Evolutionary conservation across 2,888 invertebrate genomes (phyloP).

Genomic region (Odontothrips loti): DNA sequence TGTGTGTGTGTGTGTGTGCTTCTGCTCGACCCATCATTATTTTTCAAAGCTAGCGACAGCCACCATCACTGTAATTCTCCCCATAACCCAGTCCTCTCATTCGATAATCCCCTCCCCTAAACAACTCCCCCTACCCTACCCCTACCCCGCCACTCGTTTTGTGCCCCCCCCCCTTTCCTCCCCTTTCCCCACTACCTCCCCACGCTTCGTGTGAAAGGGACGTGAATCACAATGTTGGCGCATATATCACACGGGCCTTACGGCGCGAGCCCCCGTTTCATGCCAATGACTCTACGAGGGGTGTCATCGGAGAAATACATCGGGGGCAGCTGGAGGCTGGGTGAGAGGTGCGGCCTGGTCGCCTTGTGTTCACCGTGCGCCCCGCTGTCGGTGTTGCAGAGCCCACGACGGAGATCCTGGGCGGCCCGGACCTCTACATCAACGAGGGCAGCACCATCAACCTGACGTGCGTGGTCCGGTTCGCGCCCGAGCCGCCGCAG

Average conservation of each 20-base stretch:
- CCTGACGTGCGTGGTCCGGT: slow-evolving; percentile 77
- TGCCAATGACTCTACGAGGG: neutral
- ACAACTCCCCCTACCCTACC: neutral
- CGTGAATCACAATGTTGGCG: slow-evolving; percentile 2
- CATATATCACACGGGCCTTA: neutral
- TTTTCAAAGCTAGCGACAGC: too few relatives aligned
- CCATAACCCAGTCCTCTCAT: neutral
- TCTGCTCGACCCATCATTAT: too few relatives aligned
- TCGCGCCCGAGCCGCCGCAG: slow-evolving; percentile 78
- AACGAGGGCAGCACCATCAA: slow-evolving; percentile 86
- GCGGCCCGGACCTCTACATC: slow-evolving; percentile 77
- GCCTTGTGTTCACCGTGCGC: neutral
- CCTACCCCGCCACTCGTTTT: neutral
- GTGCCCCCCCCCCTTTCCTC: neutral
- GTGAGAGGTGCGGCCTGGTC: too few relatives aligned
- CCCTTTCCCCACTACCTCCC: neutral
- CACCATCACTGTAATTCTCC: neutral
- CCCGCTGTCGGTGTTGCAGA: slow-evolving; percentile 51
- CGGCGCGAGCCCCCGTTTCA: neutral
- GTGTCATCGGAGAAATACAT: neutral
- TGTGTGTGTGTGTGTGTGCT: neutral
- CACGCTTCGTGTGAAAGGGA: neutral
- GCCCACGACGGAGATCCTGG: slow-evolving; percentile 75
- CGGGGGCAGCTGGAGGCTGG: too few relatives aligned
- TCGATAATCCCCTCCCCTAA: neutral